Conservation (phyloP, 1,140 invertebrate species). For the Leptopilina clavipes region DNA sequence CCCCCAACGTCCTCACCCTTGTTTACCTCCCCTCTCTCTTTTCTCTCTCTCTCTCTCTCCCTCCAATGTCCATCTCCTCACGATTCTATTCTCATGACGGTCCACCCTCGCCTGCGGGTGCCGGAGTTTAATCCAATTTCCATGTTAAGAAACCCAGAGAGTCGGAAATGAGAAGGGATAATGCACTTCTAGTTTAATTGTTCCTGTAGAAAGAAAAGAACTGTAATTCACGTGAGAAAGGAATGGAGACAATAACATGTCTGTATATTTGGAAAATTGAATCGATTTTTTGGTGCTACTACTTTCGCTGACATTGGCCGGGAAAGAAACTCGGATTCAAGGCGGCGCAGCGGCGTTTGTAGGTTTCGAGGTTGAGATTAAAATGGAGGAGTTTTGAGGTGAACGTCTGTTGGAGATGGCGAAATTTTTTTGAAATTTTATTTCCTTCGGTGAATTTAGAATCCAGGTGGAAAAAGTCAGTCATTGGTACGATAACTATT, state of each 20-base stretch:
- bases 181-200: too few relatives aligned
- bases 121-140: conserved; percentile 13
- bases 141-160: conserved; percentile 1
- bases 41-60: background rate
- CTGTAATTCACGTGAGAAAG: background rate
- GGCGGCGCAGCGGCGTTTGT: conserved; percentile 21
- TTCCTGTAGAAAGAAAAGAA: background rate
- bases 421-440: background rate
- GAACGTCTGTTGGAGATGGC: background rate
- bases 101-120: conserved; percentile 31
- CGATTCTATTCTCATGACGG: conserved; percentile 21
- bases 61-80: background rate
- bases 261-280: background rate
- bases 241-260: background rate
- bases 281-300: conserved; percentile 23
- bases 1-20: conserved; percentile 31
- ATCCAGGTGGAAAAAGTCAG: too few relatives aligned
- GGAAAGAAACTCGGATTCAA: conserved; percentile 34
- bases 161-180: too few relatives aligned
- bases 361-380: conserved; percentile 28
- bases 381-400: conserved; percentile 10
- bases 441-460: background rate
- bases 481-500: too few relatives aligned
- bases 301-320: conserved; percentile 34
- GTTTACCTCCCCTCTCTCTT: conserved; percentile 40